These are phyloP conservation scores for Beaufortia kweichowensis DNA, from an alignment of 2,113 vertebrate genomes.

Conservation along the genomic window DNA sequence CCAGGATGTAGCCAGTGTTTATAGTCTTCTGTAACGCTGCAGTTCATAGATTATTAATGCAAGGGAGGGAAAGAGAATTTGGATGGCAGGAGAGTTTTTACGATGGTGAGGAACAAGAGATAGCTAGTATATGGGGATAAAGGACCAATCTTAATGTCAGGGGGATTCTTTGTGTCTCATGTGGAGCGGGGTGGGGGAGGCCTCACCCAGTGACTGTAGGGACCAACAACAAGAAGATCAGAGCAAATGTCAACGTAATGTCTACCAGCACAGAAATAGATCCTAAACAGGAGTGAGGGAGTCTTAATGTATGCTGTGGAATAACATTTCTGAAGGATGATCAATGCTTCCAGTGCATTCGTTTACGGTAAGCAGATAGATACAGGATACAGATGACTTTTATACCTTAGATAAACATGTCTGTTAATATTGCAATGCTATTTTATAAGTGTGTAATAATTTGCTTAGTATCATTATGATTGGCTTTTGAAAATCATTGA, in stretches of 20 bases:
- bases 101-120: not conserved
- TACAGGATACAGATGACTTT: not conserved
- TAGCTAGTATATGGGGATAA: not conserved
- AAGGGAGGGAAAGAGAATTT: not conserved
- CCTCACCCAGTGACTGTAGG: constrained; percentile 2
- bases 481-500: too few species aligned
- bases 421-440: not conserved
- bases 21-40: constrained; percentile 61
- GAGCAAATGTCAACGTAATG: constrained; percentile 19
- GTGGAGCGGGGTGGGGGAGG: not conserved
- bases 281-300: not conserved
- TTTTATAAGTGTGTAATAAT: not conserved
- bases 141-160: constrained; percentile 11
- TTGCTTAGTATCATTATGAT: not conserved
- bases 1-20: constrained; percentile 59
- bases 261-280: constrained; percentile 15
- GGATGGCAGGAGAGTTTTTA: constrained; percentile 11
- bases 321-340: constrained; percentile 17
- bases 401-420: not conserved
- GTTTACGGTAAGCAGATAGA: constrained; percentile 27
- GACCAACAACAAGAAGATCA: constrained; percentile 25
- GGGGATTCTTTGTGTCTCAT: constrained; percentile 31
- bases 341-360: not conserved
- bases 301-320: not conserved
- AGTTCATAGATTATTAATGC: constrained; percentile 77